Base-by-base conservation (phyloP, 2,113 vertebrate genomes). In the Danionella cerebrum region DNA sequence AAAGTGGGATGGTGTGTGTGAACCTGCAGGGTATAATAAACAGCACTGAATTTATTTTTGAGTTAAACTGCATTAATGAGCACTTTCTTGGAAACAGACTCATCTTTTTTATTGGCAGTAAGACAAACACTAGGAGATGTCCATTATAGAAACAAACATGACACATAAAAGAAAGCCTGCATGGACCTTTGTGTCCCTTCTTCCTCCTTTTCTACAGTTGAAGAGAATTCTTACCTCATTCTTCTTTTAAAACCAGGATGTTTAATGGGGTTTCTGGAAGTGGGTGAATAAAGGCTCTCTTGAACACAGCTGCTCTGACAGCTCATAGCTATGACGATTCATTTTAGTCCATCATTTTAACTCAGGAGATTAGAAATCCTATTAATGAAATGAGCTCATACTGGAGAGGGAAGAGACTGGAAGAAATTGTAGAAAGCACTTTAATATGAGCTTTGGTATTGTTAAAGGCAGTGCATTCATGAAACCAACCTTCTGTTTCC, bases 101-200 rank as follows among this genome's bases (percentile, higher is more conserved):
- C 7, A 10, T 39, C 21, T 41, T n/a, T 6, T 31, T 45, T 2
- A 11, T 18, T 42, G 38, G 5, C 39, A 45, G 52, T 55, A 13
- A 16, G 9, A 5, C 10, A 19, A 60, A 31, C 24, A 42, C 8
- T 42, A 5, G 38, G 16, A 16, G 25, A 8, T 10, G 31, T 31
- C n/a, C 57, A 60, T 60, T 44, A 60, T 38, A 19, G 57, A 24
- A 31, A 44, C 22, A 41, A 33, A 58, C 22, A n/a, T 41, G 41
- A 41, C 54, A 27, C n/a, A 16, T n/a, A 44, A 12, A 31, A 60
- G 24, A 8, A 13, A 6, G 6, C 29, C 38, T 19, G 22, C 57
- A 27, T 27, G 42, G n/a, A n/a, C n/a, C n/a, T 14, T 10, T 44
- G 39, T 1, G 24, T 0, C 11, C 27, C 42, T 16, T 60, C 14